Base-by-base conservation (phyloP, 2,113 vertebrate genomes). In the Himantopus leucocephalus region DNA sequence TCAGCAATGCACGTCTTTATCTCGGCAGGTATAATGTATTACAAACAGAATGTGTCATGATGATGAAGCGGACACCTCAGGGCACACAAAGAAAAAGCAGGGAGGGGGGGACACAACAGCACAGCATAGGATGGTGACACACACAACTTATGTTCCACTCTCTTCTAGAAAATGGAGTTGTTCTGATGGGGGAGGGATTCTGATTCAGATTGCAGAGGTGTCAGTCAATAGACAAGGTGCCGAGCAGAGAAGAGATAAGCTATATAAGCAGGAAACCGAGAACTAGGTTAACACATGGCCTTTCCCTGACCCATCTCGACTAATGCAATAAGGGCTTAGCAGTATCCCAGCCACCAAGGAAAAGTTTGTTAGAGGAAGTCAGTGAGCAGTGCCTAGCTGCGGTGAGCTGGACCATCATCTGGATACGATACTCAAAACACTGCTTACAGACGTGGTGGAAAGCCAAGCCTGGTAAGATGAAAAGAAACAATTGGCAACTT, bases 331-430 rank as follows among this genome's bases (percentile, higher is more conserved):
- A 84, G 12, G 41, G 23, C n/a, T 78, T 71, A 66, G 37, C 30
- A 67, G 34, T 59, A 63, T 37, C 16, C 52, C 48, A 53, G 39
- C 8, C 52, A 85, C 64, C 43, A 87, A 73, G 79, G 37, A 29
- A 34, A 55, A 58, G 53, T 70, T 73, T 76, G 89, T 90, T 47
- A 85, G 84, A 92, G 91, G 72, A 95, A 96, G 90, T 63, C 53
- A 55, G 62, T 41, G 56, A 94, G 59, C 43, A 71, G 60, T 14
- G 30, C 37, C 56, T 71, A 88, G 94, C 88, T 75, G 88, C 18
- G 2, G 75, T 80, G 88, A 80, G 88, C 81, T 58, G 3, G 5
- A 34, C 75, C 71, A 86, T 50, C 83, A 53, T 52, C 48, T 89
- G 70, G 58, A 53, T 52, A 14, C 0, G 0, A 78, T 7, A 75